These are phyloP conservation scores for Lasioglossum villosulum DNA, from an alignment of 2,888 invertebrate species.

Conservation along the genomic window DNA sequence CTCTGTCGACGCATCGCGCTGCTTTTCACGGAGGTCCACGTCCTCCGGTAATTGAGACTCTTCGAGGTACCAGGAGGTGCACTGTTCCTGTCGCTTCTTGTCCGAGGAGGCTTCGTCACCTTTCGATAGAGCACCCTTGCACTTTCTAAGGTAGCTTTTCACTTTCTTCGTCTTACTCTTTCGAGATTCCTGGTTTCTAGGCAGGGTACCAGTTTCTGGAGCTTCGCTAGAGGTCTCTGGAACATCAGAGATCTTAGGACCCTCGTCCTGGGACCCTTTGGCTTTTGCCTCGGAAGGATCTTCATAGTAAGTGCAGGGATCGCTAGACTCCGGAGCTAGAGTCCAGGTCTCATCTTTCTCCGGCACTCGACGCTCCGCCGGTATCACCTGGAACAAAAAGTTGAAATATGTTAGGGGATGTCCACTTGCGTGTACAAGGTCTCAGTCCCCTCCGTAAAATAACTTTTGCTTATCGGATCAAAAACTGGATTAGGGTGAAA, in stretches of 20 bases:
- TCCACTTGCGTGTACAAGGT: not conserved
- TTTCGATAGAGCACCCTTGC: conserved; percentile 85
- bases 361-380: conserved; percentile 79
- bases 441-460: not conserved
- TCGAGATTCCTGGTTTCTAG: conserved; percentile 83
- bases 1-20: conserved; percentile 47
- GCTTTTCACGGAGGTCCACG: conserved; percentile 52
- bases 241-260: conserved; percentile 25
- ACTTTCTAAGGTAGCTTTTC: conserved; percentile 86
- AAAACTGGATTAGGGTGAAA: not conserved
- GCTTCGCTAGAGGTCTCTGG: conserved; percentile 49
- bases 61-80: conserved; percentile 78
- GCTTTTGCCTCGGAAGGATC: conserved; percentile 58
- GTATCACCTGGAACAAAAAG: conserved; percentile 79
- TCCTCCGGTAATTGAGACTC: conserved; percentile 62
- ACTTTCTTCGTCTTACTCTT: conserved; percentile 86
- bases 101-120: conserved; percentile 76
- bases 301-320: conserved; percentile 57
- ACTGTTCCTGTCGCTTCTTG: conserved; percentile 74
- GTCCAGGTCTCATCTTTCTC: conserved; percentile 82
- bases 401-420: not conserved
- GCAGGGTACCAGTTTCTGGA: conserved; percentile 70
- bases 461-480: not conserved
- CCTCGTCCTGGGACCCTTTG: conserved; percentile 56
- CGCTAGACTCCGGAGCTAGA: conserved; percentile 75